Evolutionary conservation across 2,113 vertebrate species (phyloP).

Genomic region (Paradoxurus hermaphroditus): DNA sequence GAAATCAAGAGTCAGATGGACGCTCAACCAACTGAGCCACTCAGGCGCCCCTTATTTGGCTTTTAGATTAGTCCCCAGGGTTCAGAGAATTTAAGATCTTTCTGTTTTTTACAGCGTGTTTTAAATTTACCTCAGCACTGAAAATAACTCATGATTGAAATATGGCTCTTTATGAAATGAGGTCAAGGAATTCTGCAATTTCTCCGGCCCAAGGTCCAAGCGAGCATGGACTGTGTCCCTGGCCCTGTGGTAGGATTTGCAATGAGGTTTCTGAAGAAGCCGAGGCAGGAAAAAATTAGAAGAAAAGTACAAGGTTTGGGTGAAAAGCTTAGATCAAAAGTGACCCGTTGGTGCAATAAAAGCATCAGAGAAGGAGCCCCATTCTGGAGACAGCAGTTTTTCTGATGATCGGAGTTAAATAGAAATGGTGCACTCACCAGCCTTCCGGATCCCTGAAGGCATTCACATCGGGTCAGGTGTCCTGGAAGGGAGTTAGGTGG

Average conservation of each 20-base stretch:
- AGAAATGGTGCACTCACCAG: not conserved
- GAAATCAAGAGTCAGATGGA: no score
- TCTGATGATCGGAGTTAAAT: not conserved
- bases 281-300: not conserved
- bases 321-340: not conserved
- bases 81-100: not conserved
- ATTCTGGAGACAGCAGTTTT: not conserved
- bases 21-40: no score
- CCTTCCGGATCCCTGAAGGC: accelerated
- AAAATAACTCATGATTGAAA: not conserved
- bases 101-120: not conserved
- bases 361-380: not conserved
- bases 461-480: not conserved
- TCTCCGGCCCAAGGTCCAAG: not conserved
- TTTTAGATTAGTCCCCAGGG: not conserved
- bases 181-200: not conserved
- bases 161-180: not conserved
- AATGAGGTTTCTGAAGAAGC: not conserved
- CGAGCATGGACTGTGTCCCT: not conserved
- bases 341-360: not conserved
- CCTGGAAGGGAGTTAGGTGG: not conserved
- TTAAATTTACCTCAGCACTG: not conserved
- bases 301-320: not conserved
- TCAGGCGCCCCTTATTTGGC: not conserved
- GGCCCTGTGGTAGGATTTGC: not conserved